Evolutionary conservation across 1,140 invertebrate genomes (phyloP), one percentile per base, ranked within the genome.

Genomic region (Calephelis virginiensis): DNA sequence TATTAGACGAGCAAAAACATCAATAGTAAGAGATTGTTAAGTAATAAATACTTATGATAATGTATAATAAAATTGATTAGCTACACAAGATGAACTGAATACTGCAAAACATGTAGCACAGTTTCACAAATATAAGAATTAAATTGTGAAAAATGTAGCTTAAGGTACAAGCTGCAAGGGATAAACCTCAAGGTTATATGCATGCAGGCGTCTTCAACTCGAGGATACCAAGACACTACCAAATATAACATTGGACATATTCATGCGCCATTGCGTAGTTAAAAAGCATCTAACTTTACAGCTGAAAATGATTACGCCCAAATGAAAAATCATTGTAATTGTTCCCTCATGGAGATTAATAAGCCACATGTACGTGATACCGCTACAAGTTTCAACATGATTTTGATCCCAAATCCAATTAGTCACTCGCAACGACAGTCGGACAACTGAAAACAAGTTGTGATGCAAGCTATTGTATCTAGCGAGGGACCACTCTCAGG

Each of bases 391-490:
- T 13, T 63, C 61, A 17, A 63, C 43, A 63, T 63, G 38, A 46
- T 62, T 63, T 46, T 43, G 63, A 46, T 53, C 53, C 63, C 63
- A 53, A 37, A 64, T 56, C 63, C 63, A 17, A 65, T 65, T 65
- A 65, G 63, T 65, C 63, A 65, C 63, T 65, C 53, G 63, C 40
- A 59, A 65, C 63, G 53, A 65, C 63, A 59, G 63, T 56, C 40
- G 12, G 53, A 43, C 49, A 59, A 53, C 63, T 59, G 63, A 59
- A 63, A 48, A 59, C 63, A 65, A 63, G 43, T 65, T 8, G 53
- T 59, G 63, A 53, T 14, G 63, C 63, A 65, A 65, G 63, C 63
- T 13, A 63, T 45, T 48, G 61, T 65, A 53, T 56, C 63, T 53
- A 53, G 53, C 49, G 49, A 65, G 49, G 63, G 17, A 47, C 61